These are phyloP conservation scores for Stenurella melanura DNA, from an alignment of 2,888 invertebrate genomes.

Conservation along the genomic window DNA sequence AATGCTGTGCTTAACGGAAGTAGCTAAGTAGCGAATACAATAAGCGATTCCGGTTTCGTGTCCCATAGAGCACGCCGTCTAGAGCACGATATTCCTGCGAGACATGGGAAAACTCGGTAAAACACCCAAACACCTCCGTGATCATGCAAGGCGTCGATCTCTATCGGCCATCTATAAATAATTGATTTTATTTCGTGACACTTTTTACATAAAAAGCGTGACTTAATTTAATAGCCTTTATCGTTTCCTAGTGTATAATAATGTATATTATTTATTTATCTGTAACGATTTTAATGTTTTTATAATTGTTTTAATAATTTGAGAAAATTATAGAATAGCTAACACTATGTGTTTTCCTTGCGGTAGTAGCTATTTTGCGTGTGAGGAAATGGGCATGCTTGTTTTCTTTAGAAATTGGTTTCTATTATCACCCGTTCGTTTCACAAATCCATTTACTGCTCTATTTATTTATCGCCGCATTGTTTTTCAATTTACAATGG, in stretches of 20 bases:
- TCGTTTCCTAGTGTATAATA: constrained; percentile 44
- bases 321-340: constrained; percentile 55
- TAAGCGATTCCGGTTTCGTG: constrained; percentile 73
- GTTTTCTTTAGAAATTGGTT: constrained; percentile 57
- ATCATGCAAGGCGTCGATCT: constrained; percentile 57
- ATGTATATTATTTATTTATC: constrained; percentile 55
- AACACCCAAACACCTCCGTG: constrained; percentile 51
- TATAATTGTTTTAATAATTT: constrained; percentile 61
- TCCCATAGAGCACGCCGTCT: constrained; percentile 62
- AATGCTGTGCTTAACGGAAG: constrained; percentile 72
- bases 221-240: constrained; percentile 55
- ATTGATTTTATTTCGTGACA: constrained; percentile 59
- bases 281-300: constrained; percentile 60
- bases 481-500: too few relatives aligned
- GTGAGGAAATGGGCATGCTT: constrained; percentile 47
- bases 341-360: constrained; percentile 55
- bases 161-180: constrained; percentile 51
- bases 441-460: constrained; percentile 8
- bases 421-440: constrained; percentile 41
- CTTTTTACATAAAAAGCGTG: constrained; percentile 58
- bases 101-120: constrained; percentile 65
- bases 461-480: background rate
- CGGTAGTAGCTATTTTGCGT: constrained; percentile 56
- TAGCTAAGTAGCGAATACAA: constrained; percentile 73
- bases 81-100: constrained; percentile 62